Percentiles rank a stretch among this genome's conserved stretches.
Evolutionary conservation across 2,888 invertebrate genomes (phyloP).

Genomic region (Lithophane ornitopus): DNA sequence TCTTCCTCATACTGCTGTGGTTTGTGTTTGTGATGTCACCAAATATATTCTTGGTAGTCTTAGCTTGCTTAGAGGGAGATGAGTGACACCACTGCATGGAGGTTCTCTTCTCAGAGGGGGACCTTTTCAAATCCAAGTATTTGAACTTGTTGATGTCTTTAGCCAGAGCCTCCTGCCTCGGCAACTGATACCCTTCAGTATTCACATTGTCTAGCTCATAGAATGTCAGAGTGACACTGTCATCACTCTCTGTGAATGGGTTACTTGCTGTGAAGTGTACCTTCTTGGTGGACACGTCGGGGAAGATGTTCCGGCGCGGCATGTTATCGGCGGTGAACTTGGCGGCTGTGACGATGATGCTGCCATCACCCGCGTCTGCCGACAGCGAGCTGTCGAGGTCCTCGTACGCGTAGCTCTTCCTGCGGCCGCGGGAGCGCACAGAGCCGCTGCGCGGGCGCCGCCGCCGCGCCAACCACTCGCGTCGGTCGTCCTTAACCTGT

Average conservation of each 20-base stretch:
- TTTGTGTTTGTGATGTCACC: slow-evolving; percentile 84
- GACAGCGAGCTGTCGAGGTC: slow-evolving; percentile 91
- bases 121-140: slow-evolving; percentile 84
- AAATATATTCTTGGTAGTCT: slow-evolving; percentile 76
- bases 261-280: slow-evolving; percentile 87
- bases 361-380: slow-evolving; percentile 90
- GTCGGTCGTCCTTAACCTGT: slow-evolving; percentile 68
- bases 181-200: slow-evolving; percentile 75
- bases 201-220: slow-evolving; percentile 85
- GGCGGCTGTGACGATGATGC: slow-evolving; percentile 89
- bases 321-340: slow-evolving; percentile 87
- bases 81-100: slow-evolving; percentile 81
- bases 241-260: slow-evolving; percentile 88
- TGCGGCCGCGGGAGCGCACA: slow-evolving; percentile 74
- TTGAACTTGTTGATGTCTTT: slow-evolving; percentile 86
- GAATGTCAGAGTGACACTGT: slow-evolving; percentile 87
- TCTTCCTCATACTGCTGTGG: slow-evolving; percentile 78
- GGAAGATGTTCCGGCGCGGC: slow-evolving; percentile 86
- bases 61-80: slow-evolving; percentile 86
- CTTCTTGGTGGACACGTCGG: slow-evolving; percentile 82
- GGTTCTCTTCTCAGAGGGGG: slow-evolving; percentile 81
- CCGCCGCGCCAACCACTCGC: slow-evolving; percentile 75
- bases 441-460: slow-evolving; percentile 78
- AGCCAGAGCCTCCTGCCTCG: slow-evolving; percentile 67
- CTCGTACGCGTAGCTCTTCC: slow-evolving; percentile 86